phyloP scores from a whole-genome alignment of 2,797 vertebrate genomes.

The Hyperoplus immaculatus region DNA sequence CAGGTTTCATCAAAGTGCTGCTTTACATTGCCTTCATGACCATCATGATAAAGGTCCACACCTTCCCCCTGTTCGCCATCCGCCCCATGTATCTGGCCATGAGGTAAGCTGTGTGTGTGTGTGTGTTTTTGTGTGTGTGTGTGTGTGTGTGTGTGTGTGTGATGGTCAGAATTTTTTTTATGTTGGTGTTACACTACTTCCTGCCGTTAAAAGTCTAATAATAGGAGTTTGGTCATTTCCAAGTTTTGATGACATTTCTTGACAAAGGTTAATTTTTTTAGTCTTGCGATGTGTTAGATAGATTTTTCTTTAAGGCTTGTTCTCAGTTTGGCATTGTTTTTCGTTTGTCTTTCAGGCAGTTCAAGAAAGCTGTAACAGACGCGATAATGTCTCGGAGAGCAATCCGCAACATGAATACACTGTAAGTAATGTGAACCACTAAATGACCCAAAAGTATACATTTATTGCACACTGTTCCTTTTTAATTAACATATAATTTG shows the following conservation, averaged over 20 bases:
- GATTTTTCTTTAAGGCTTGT: background rate
- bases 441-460: background rate
- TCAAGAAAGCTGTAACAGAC: slow-evolving; percentile 97
- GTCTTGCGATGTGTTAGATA: background rate
- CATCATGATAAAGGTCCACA: slow-evolving; percentile 99
- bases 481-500: background rate
- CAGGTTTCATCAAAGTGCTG: slow-evolving; percentile 97
- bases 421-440: slow-evolving; percentile 86
- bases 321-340: slow-evolving; percentile 5
- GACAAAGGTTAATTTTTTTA: background rate
- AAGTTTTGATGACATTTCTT: background rate
- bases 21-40: slow-evolving; percentile 99
- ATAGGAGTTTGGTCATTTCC: background rate
- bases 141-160: background rate
- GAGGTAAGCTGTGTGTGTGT: slow-evolving; percentile 85
- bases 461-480: background rate
- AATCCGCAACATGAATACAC: slow-evolving; percentile 98
- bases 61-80: slow-evolving; percentile 97
- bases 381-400: slow-evolving; percentile 98
- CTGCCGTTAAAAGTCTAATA: too few species aligned
- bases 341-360: slow-evolving; percentile 86
- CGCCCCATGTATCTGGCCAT: slow-evolving; percentile 99
- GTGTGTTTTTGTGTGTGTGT: too few species aligned
- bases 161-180: background rate
- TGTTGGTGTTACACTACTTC: background rate